Percentiles rank a stretch among this genome's conserved stretches.
Conservation (phyloP, 2,888 invertebrate genomes). For the Limnephilus rhombicus region DNA sequence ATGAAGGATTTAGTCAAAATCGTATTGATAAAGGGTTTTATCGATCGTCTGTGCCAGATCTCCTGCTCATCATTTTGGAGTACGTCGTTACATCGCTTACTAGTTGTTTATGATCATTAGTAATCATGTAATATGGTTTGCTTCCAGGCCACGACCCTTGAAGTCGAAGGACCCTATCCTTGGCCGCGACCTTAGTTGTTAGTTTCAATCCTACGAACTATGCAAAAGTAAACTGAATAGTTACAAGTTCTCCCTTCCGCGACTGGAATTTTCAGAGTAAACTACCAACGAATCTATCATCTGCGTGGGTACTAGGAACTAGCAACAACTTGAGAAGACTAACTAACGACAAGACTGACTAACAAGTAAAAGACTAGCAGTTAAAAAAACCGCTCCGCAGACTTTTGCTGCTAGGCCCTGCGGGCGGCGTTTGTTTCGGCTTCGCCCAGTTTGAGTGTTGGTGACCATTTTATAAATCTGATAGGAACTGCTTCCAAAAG, state of each 20-base stretch:
- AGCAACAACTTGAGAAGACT: background rate
- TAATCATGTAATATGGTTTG: background rate
- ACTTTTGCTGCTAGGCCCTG: too few relatives aligned
- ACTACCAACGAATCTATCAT: background rate
- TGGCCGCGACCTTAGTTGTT: background rate
- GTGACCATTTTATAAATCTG: too few relatives aligned
- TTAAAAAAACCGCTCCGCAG: too few relatives aligned
- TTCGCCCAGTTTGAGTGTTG: too few relatives aligned
- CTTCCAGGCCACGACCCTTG: background rate
- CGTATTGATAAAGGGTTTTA: too few relatives aligned
- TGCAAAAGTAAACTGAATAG: background rate
- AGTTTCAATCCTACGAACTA: background rate
- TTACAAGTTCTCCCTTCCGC: background rate
- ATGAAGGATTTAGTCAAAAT: too few relatives aligned
- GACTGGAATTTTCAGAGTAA: background rate
- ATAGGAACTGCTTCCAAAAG: too few relatives aligned
- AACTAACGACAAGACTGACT: too few relatives aligned
- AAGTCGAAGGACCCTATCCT: background rate
- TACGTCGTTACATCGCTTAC: background rate
- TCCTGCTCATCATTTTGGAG: too few relatives aligned
- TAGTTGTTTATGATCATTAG: background rate
- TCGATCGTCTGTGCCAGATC: too few relatives aligned
- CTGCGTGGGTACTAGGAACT: background rate
- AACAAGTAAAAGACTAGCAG: too few relatives aligned
- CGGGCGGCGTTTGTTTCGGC: too few relatives aligned